These are phyloP conservation scores for Amazona vittata DNA, from an alignment of 2,113 vertebrate species.

Conservation along the genomic window DNA sequence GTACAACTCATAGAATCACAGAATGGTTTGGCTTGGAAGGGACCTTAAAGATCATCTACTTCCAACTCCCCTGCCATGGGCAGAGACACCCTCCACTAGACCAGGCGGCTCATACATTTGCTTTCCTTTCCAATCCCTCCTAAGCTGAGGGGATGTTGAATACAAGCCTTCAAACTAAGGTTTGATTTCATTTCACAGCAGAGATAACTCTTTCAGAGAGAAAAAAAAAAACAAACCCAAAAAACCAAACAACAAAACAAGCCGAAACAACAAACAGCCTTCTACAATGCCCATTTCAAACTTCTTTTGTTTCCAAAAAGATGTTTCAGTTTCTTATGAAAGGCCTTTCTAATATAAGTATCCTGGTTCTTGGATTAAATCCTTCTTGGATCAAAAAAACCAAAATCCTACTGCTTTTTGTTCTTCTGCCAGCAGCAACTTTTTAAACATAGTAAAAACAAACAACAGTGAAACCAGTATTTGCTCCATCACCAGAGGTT, in stretches of 20 bases:
- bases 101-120: background rate
- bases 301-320: background rate
- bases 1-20: background rate
- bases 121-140: background rate
- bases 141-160: background rate
- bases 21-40: background rate
- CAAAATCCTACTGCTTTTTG: background rate
- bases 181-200: background rate
- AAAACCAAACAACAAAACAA: background rate
- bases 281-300: background rate
- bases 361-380: background rate
- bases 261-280: background rate
- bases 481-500: background rate
- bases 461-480: background rate
- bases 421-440: constrained; percentile 8
- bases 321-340: background rate
- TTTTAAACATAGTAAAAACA: constrained; percentile 24
- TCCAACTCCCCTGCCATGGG: background rate
- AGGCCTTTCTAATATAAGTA: background rate
- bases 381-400: background rate
- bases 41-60: background rate
- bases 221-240: background rate
- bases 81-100: background rate
- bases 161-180: background rate
- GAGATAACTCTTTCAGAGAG: background rate